Conservation (phyloP, 2,797 vertebrate genomes). For the Myotis planiceps region DNA sequence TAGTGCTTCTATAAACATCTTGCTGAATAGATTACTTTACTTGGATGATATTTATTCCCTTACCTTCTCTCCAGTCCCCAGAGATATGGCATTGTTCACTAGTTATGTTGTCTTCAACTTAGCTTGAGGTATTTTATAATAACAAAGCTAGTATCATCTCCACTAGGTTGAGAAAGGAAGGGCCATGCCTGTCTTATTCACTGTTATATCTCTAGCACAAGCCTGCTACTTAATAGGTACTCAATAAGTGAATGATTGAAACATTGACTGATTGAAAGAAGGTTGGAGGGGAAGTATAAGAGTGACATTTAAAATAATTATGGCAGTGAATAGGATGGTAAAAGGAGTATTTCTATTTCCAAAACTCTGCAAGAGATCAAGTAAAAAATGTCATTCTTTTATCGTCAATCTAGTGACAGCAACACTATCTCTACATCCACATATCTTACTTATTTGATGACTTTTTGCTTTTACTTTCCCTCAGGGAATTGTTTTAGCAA, state of each 20-base stretch:
- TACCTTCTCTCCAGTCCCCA: not conserved
- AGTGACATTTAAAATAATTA: not conserved
- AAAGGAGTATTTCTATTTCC: not conserved
- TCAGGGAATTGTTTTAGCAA: not conserved
- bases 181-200: not conserved
- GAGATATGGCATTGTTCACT: not conserved
- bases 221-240: not conserved
- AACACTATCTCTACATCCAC: not conserved
- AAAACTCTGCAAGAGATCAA: not conserved
- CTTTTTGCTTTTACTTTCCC: conserved; percentile 14
- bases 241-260: not conserved
- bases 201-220: not conserved
- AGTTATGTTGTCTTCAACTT: not conserved
- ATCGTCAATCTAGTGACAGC: not conserved
- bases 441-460: not conserved
- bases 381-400: not conserved
- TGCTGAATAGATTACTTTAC: conserved; percentile 74
- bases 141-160: not conserved
- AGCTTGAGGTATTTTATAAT: not conserved
- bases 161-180: not conserved
- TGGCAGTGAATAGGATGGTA: not conserved
- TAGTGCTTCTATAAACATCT: conserved; percentile 66
- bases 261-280: not conserved
- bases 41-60: not conserved
- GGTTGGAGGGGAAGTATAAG: not conserved